Percentiles rank a stretch among this genome's conserved stretches.
Conservation (phyloP, 2,113 vertebrate species). For the Pseudopodoces humilis region DNA sequence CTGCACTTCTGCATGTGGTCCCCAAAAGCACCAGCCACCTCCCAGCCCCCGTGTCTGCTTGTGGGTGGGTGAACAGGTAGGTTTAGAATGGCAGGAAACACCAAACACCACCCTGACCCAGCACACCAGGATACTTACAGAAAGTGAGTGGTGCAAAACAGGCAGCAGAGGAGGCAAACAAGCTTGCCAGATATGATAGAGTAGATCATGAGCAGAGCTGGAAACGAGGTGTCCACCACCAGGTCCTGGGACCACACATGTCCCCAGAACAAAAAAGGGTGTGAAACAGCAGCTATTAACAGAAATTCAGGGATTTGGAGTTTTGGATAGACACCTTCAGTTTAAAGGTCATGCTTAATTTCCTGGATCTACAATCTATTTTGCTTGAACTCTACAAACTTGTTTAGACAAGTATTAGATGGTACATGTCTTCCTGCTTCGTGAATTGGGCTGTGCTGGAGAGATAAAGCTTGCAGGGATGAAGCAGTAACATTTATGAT, state of each 20-base stretch:
- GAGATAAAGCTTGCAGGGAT: background rate
- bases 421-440: background rate
- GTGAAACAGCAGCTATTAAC: background rate
- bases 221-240: background rate
- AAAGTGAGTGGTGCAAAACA: background rate
- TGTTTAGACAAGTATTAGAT: background rate
- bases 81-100: background rate
- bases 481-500: background rate
- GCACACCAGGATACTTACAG: background rate
- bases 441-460: background rate
- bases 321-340: background rate
- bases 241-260: background rate
- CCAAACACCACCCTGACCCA: background rate
- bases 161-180: background rate
- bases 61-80: rapidly evolving
- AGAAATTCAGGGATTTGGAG: background rate
- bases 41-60: rapidly evolving
- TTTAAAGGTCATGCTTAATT: background rate
- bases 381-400: background rate
- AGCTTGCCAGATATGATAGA: background rate
- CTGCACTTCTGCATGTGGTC: background rate
- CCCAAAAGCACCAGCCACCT: background rate
- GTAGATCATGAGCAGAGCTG: background rate
- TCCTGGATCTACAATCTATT: background rate
- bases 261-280: background rate